Conservation (phyloP, 2,888 invertebrate species). For the Ormyrus nitidulus region DNA sequence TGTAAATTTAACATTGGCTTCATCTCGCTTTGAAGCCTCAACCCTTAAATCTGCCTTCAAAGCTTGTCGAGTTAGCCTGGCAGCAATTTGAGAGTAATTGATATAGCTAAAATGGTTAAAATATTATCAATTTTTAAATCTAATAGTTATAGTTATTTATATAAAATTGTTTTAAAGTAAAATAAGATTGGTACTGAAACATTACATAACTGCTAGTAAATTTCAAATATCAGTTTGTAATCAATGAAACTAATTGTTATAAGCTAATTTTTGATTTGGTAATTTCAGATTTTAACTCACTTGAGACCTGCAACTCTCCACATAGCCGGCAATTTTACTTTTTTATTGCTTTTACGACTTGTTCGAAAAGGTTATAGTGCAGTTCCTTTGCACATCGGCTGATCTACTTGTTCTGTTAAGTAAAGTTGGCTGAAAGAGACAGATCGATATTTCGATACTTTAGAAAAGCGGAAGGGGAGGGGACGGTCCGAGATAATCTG, state of each 20-base stretch:
- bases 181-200: conserved; percentile 17
- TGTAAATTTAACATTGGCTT: conserved; percentile 86
- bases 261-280: conserved; percentile 1
- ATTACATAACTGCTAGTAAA: conserved; percentile 43
- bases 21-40: conserved; percentile 87
- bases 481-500: too few species aligned
- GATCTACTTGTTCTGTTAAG: not conserved
- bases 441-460: not conserved
- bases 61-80: conserved; percentile 86
- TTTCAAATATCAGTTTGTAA: not conserved
- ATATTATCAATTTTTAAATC: conserved; percentile 25
- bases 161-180: conserved; percentile 11
- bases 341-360: conserved; percentile 25
- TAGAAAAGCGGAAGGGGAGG: too few species aligned
- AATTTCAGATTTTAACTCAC: conserved; percentile 77
- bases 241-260: conserved; percentile 7
- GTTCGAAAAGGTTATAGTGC: conserved; percentile 32
- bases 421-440: conserved; percentile 4
- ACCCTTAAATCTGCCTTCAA: conserved; percentile 85
- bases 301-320: conserved; percentile 91
- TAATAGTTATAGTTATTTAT: conserved; percentile 21
- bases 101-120: conserved; percentile 84
- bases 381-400: conserved; percentile 4
- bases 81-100: conserved; percentile 96
- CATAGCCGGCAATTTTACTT: conserved; percentile 80